A percentile compares a stretch with the other conserved stretches of the same genome.
These are phyloP conservation scores for Thymelicus lineola DNA, from an alignment of 2,888 invertebrate species.

Conservation along the genomic window DNA sequence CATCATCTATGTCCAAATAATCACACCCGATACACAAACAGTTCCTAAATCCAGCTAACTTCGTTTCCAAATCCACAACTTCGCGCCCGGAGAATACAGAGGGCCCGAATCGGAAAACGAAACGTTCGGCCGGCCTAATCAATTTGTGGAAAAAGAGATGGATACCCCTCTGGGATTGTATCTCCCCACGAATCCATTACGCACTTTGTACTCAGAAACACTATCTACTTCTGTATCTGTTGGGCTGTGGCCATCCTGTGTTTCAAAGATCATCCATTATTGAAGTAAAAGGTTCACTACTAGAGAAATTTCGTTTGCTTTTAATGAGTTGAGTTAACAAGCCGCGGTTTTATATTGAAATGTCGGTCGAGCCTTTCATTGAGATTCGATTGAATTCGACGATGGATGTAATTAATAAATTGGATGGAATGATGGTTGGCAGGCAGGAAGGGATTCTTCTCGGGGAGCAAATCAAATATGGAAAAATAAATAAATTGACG, in stretches of 20 bases:
- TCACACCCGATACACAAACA: slow-evolving; percentile 1
- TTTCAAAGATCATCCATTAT: slow-evolving; percentile 71
- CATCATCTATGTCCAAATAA: neutral
- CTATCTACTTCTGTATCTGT: slow-evolving; percentile 61
- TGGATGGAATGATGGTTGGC: too few species aligned
- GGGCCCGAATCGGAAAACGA: slow-evolving; percentile 11
- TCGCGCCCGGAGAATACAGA: slow-evolving; percentile 19
- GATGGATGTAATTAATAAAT: too few species aligned
- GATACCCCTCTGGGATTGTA: slow-evolving; percentile 57
- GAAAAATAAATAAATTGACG: too few species aligned
- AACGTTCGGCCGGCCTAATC: slow-evolving; percentile 51
- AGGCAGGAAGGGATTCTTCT: too few species aligned
- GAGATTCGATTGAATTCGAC: too few species aligned
- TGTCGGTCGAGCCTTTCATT: neutral
- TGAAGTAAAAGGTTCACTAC: slow-evolving; percentile 60
- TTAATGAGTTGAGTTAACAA: slow-evolving; percentile 29
- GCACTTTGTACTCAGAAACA: slow-evolving; percentile 56
- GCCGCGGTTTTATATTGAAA: neutral
- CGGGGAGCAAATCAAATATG: too few species aligned
- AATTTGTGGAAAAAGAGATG: slow-evolving; percentile 57
- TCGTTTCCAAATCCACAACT: slow-evolving; percentile 6
- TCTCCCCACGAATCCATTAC: slow-evolving; percentile 65
- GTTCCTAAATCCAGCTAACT: neutral
- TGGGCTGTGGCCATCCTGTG: slow-evolving; percentile 61
- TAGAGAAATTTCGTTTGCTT: slow-evolving; percentile 49